Evolutionary conservation across 2,888 invertebrate species (phyloP).

Genomic region (Drosophila koepferae): DNA sequence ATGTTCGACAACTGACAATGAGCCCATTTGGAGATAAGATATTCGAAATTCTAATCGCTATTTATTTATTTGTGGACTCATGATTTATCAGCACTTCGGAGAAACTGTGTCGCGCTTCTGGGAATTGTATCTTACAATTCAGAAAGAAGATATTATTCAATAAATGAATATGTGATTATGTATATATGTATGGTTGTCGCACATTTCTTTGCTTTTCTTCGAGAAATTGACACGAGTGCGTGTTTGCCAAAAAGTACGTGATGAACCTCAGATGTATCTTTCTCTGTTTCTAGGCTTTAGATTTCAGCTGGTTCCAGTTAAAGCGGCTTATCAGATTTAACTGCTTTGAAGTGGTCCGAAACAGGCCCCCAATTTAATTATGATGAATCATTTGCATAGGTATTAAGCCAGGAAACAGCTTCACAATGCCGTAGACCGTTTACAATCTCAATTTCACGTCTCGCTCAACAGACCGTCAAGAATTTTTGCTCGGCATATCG

Average conservation of each 20-base stretch:
- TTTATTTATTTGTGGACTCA: conserved; percentile 26
- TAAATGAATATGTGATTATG: neutral
- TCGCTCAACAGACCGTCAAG: conserved; percentile 45
- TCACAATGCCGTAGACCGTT: conserved; percentile 7
- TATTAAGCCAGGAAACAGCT: conserved; percentile 30
- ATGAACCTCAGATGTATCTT: conserved; percentile 28
- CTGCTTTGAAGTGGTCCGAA: conserved; percentile 18
- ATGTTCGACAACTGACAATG: conserved; percentile 24
- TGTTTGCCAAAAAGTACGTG: conserved; percentile 41
- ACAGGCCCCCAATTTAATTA: conserved; percentile 16
- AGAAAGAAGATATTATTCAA: conserved; percentile 9
- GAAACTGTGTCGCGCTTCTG: conserved; percentile 58
- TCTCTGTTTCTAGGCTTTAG: conserved; percentile 3
- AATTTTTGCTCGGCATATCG: conserved; percentile 29
- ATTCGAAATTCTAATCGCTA: conserved; percentile 40
- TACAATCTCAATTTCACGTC: conserved; percentile 27
- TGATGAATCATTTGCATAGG: conserved; percentile 41
- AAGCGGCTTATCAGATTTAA: conserved; percentile 8
- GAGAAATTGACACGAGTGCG: neutral
- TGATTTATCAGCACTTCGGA: conserved; percentile 61
- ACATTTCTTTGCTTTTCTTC: conserved; percentile 22
- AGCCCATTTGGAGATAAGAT: conserved; percentile 62
- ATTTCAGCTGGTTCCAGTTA: conserved; percentile 1
- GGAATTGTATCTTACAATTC: conserved; percentile 35
- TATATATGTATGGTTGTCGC: neutral